Base-by-base conservation (phyloP, 2,888 invertebrate genomes). In the Lydus trimaculatus region DNA sequence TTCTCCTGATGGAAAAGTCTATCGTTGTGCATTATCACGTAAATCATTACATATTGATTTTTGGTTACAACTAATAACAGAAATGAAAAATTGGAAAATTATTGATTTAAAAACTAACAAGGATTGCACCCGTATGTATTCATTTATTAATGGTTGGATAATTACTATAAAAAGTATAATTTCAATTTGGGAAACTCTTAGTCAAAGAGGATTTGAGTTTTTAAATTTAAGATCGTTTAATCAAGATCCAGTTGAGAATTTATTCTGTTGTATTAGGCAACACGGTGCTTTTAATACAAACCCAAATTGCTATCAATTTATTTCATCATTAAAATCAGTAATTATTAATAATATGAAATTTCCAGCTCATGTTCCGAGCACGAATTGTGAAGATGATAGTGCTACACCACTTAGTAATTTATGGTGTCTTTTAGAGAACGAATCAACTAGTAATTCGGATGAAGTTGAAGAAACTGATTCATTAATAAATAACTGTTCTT, bases 181-280 rank as follows among this genome's bases (percentile, higher is more conserved):
- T 1, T 15, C 39, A 2, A 52, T 63, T 33, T 61, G 36, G 58
- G 8, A 31, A 25, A 4, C 17, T 63, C 2, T 31, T 20, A 9
- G 13, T 17, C 43, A 17, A 58, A 4, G 33, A 31, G 66, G 63
- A 17, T 33, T 65, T 36, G 15, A 63, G 59, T 66, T 52, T 62
- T 63, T 69, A 31, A 52, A 31, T 31, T 61, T 61, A 23, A 15
- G 60, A 33, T 59, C 61, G 3, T 31, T 66, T n/a, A 70, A 70
- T 70, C 70, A 70, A 39, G 70, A 67, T 28, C 66, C 66, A 0
- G 23, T 67, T 11, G 66, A 66, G 31, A 67, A 61, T 61, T 64
- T 66, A 31, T 70, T 66, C 43, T 66, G 39, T 25, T 8, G 15
- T 25, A 63, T 68, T 20, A 11, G 69, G 20, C 65, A 69, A 31